Percentiles rank a stretch among this genome's conserved stretches.
Conservation (phyloP, 2,113 vertebrate species). For the Eretmochelys imbricata region DNA sequence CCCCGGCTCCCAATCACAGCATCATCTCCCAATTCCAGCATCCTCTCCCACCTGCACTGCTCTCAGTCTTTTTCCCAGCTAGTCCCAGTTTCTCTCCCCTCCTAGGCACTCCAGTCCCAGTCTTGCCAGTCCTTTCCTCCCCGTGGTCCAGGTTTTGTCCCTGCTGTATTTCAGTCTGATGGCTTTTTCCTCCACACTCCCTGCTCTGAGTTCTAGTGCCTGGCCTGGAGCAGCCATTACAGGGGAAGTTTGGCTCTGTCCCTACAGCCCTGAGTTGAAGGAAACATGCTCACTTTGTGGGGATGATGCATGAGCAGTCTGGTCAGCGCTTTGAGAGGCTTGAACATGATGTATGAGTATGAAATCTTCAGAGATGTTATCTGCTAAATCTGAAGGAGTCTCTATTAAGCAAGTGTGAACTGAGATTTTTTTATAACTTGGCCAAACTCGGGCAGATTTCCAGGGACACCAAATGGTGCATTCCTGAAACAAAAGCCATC, state of each 20-base stretch:
- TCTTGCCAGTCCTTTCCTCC: not conserved
- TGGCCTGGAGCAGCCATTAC: not conserved
- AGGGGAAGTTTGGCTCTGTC: not conserved
- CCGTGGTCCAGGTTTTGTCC: not conserved
- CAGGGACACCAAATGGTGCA: too few relatives aligned
- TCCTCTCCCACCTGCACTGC: not conserved
- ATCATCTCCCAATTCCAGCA: not conserved
- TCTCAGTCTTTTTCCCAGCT: not conserved
- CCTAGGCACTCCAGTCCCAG: not conserved
- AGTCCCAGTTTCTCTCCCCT: not conserved
- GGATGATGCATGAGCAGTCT: not conserved
- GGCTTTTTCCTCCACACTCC: not conserved
- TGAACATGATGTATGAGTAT: not conserved
- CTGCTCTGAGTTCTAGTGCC: not conserved
- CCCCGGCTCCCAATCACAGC: not conserved
- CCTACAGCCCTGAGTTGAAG: not conserved
- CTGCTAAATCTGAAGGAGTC: too few relatives aligned
- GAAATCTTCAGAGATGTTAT: not conserved
- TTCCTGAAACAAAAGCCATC: too few relatives aligned
- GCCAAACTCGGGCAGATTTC: too few relatives aligned
- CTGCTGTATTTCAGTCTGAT: not conserved
- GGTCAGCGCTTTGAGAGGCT: not conserved
- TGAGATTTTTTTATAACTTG: too few relatives aligned
- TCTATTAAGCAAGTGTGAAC: too few relatives aligned
- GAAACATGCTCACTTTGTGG: not conserved